These are phyloP conservation scores for Nautilus pompilius DNA, from an alignment of 1,140 invertebrate species.

Conservation along the genomic window DNA sequence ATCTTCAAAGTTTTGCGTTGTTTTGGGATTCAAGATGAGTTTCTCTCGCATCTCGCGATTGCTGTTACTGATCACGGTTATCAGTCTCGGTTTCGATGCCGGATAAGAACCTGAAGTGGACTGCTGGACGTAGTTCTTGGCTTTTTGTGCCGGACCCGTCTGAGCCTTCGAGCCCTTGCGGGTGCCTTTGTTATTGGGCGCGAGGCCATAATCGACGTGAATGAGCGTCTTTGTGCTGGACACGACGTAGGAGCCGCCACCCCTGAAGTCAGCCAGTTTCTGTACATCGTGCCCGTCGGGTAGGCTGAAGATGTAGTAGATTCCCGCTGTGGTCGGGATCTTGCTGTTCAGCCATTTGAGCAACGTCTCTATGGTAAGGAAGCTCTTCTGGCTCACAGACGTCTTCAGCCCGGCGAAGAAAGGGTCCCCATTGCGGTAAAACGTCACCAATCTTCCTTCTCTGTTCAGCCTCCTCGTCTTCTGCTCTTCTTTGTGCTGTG, in stretches of 20 bases:
- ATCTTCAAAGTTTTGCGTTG: constrained; percentile 90
- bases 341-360: constrained; percentile 64
- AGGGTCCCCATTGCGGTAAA: constrained; percentile 90
- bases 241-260: constrained; percentile 81
- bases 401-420: constrained; percentile 86
- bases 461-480: constrained; percentile 7
- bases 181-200: no score
- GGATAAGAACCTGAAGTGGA: no score
- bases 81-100: constrained; percentile 23
- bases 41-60: constrained; percentile 41
- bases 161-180: no score
- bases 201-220: no score
- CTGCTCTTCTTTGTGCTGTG: background rate
- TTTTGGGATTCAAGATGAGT: constrained; percentile 78
- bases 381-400: constrained; percentile 75
- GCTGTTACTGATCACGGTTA: constrained; percentile 46
- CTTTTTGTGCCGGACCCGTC: no score
- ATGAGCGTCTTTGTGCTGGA: constrained; percentile 73
- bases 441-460: constrained; percentile 66
- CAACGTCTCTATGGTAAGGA: constrained; percentile 80
- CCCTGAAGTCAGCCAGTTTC: constrained; percentile 80
- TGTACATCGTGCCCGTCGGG: constrained; percentile 77
- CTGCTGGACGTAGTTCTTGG: no score
- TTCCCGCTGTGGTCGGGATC: constrained; percentile 45
- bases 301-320: constrained; percentile 80